These are phyloP conservation scores for honey bee (Apis mellifera) DNA, from an alignment of 1,140 invertebrate genomes.

Conservation along the genomic window DNA sequence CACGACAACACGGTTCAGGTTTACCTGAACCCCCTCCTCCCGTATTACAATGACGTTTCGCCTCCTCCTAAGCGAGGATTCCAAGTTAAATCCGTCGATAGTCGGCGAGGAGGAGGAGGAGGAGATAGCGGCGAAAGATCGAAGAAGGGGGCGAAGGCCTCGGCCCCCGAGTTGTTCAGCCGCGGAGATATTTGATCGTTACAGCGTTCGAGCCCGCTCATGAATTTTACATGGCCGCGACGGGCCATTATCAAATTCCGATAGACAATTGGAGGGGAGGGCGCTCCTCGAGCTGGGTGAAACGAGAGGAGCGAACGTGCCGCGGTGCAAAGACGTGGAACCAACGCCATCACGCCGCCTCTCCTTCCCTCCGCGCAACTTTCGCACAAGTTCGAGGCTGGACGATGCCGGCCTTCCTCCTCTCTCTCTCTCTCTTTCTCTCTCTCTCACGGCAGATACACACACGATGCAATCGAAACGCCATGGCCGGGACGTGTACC, in stretches of 20 bases:
- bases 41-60: too few species aligned
- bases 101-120: neutral
- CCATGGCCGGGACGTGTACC: constrained; percentile 31
- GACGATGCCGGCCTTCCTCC: neutral
- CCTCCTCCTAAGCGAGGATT: too few species aligned
- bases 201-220: constrained; percentile 63
- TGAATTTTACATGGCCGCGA: constrained; percentile 73
- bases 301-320: constrained; percentile 25
- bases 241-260: constrained; percentile 73
- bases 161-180: constrained; percentile 45
- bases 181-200: constrained; percentile 65
- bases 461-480: constrained; percentile 18
- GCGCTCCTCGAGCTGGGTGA: constrained; percentile 23
- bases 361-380: neutral
- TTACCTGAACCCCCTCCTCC: too few species aligned
- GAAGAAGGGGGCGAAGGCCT: constrained; percentile 19
- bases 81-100: neutral
- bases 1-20: too few species aligned
- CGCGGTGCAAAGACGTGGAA: constrained; percentile 40
- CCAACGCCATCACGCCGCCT: constrained; percentile 7
- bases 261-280: constrained; percentile 66
- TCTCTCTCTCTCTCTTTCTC: too few species aligned
- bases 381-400: constrained; percentile 45
- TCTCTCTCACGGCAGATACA: too few species aligned
- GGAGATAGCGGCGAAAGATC: neutral